Conservation (phyloP, 2,888 invertebrate genomes). For the Seira ritae region DNA sequence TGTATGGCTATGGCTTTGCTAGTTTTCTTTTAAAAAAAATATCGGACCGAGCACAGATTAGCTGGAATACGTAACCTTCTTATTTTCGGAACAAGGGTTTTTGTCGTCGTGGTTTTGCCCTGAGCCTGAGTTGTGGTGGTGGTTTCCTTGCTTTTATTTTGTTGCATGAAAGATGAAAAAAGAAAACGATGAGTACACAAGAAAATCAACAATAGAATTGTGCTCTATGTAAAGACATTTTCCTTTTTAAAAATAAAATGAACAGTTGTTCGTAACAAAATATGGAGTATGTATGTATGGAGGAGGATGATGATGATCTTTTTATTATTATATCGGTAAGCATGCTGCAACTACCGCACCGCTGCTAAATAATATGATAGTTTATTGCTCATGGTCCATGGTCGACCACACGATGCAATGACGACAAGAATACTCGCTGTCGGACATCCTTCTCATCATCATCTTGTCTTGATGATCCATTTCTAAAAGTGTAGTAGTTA, state of each 20-base stretch:
- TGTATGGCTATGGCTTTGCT: background rate
- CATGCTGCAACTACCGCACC: no score
- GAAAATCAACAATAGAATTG: background rate
- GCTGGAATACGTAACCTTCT: background rate
- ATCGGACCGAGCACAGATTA: background rate
- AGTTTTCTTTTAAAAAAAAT: background rate
- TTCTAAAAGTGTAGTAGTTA: background rate
- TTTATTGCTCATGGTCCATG: background rate
- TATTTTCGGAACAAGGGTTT: background rate
- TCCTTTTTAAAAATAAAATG: background rate
- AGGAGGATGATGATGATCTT: background rate
- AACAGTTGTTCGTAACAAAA: background rate
- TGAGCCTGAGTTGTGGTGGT: background rate
- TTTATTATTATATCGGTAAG: background rate
- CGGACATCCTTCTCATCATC: slow-evolving; percentile 9
- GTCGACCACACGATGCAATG: background rate
- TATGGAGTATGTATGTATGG: no score
- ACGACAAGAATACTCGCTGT: background rate
- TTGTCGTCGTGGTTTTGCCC: background rate
- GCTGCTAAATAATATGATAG: background rate
- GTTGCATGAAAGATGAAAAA: background rate
- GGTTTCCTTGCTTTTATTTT: no score
- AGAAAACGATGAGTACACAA: background rate
- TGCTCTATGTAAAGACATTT: background rate
- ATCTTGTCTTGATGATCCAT: background rate